Percentiles rank a stretch among this genome's conserved stretches.
Evolutionary conservation across 2,113 vertebrate genomes (phyloP).

Genomic region (rabbit (Oryctolagus cuniculus)): DNA sequence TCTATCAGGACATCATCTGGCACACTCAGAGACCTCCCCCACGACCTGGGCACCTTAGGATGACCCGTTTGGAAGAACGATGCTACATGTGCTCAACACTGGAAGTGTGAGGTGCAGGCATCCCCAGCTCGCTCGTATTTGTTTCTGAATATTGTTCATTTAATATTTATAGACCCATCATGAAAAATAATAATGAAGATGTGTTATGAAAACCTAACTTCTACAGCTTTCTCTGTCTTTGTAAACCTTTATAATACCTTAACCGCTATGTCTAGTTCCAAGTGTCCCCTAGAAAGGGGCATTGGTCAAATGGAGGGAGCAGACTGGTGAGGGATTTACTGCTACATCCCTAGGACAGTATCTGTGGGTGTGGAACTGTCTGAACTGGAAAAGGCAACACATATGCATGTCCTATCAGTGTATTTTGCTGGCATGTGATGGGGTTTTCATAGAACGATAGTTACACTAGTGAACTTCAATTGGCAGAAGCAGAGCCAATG

Average conservation of each 20-base stretch:
- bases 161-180: not conserved
- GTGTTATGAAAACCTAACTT: not conserved
- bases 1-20: not conserved
- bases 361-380: not conserved
- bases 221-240: not conserved
- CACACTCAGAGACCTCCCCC: not conserved
- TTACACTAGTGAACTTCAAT: not conserved
- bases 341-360: not conserved
- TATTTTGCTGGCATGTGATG: no score
- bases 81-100: not conserved
- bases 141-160: not conserved
- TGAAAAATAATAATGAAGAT: not conserved
- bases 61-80: not conserved
- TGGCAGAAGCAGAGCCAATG: not conserved
- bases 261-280: not conserved
- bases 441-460: not conserved
- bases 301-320: not conserved
- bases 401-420: no score
- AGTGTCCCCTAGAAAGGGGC: not conserved
- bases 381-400: not conserved
- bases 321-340: not conserved
- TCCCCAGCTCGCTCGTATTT: not conserved
- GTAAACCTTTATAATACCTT: not conserved
- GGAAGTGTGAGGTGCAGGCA: not conserved
- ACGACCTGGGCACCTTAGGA: not conserved